Percentiles rank a stretch among this genome's conserved stretches.
phyloP scores from a whole-genome alignment of 2,113 vertebrate species.

The Catharus minimus region DNA sequence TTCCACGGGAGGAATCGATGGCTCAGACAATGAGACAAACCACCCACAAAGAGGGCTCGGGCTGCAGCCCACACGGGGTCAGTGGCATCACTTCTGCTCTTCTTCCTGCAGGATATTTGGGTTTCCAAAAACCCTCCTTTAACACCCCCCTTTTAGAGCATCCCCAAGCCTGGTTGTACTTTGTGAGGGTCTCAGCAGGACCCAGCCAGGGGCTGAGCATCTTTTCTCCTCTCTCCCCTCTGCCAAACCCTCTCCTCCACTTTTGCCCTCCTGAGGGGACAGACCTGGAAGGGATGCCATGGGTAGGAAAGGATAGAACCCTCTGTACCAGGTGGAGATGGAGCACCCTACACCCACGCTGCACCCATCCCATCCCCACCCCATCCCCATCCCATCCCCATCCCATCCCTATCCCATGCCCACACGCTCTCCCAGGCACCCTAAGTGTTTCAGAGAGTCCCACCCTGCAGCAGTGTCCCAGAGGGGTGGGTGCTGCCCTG shows the following conservation, averaged over 20 bases:
- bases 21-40: neutral
- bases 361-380: no score
- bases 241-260: neutral
- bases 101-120: neutral
- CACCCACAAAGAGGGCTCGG: neutral
- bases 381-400: no score
- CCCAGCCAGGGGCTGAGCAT: neutral
- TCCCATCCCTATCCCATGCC: no score
- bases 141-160: fast-evolving
- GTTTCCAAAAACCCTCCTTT: neutral
- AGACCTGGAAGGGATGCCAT: neutral
- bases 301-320: neutral
- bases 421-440: neutral
- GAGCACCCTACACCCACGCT: neutral
- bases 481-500: neutral
- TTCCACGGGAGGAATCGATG: neutral
- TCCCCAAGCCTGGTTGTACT: neutral
- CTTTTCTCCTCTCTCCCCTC: neutral
- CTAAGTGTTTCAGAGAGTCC: neutral
- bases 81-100: neutral
- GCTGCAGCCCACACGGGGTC: neutral
- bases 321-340: neutral
- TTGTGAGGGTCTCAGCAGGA: neutral
- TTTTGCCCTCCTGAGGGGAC: fast-evolving
- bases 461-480: neutral